Base-by-base conservation (phyloP, 2,113 vertebrate species). In the Echinops telfairi region DNA sequence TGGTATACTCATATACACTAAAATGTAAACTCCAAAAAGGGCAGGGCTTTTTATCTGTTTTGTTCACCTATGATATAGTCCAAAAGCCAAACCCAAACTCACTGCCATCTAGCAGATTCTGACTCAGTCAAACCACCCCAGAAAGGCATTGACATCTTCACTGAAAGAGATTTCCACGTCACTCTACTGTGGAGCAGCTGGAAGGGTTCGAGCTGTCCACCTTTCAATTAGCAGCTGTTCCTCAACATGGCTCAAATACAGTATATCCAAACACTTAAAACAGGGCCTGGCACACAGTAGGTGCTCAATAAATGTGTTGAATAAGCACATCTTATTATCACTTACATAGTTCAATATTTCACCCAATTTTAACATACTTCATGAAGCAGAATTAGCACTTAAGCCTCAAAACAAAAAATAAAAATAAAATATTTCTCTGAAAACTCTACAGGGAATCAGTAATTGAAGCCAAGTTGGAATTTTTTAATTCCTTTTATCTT, bases 401-500 rank as follows among this genome's bases (percentile, higher is more conserved):
- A 95, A 91, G 92, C 33, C 33, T 88, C 80, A 90, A 95, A 93
- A 79, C 33, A 95, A 23, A 57, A 85, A 86, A 84, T 62, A 58
- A 16, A 96, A 96, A 96, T 83, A 25, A 88, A 90, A 84, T 73
- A 88, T 77, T 89, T 70, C 86, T 57, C 78, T 91, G 23, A 27
- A 94, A 16, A 90, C 64, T 88, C 38, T 71, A 86, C 1, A 95
- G 85, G 77, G 22, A 95, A 96, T 88, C 83, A 83, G 89, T 82
- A 91, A 93, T 38, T 86, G 68, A 95, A 17, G 31, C 27, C 62
- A 95, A 95, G 90, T 1, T 88, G 62, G 57, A 96, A 96, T 95
- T 90, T 83, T 88, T 92, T 7, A 86, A 92, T 84, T 66, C 27
- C 78, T 92, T 64, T 91, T 33, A 92, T 91, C 78, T 92, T 95